Evolutionary conservation across 2,888 invertebrate species (phyloP).

Genomic region (Polydrusus pterygomalis): DNA sequence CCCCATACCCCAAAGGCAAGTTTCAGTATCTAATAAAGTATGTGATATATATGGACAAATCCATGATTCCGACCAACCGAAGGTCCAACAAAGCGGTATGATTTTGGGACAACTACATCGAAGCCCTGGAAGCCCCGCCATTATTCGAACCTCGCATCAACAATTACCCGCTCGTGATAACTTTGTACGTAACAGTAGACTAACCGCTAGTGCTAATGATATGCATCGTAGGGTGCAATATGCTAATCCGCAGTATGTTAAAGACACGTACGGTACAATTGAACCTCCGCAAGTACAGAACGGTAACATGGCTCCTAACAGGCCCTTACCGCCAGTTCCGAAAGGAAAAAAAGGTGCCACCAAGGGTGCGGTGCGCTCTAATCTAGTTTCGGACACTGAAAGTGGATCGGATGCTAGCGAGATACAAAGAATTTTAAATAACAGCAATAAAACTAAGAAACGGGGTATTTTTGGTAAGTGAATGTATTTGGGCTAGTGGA

Average conservation of each 20-base stretch:
- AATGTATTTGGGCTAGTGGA: constrained; percentile 54
- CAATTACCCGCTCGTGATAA: constrained; percentile 60
- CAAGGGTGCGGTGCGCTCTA: constrained; percentile 30
- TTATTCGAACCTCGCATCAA: constrained; percentile 55
- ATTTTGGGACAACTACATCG: constrained; percentile 68
- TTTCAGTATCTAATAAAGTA: constrained; percentile 68
- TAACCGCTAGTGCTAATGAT: constrained; percentile 71
- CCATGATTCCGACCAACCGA: constrained; percentile 64
- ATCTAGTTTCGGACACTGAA: constrained; percentile 76
- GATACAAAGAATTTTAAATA: constrained; percentile 78
- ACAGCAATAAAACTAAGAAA: constrained; percentile 69
- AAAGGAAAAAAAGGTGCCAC: constrained; percentile 24
- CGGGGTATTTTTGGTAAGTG: constrained; percentile 65
- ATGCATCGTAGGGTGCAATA: constrained; percentile 64
- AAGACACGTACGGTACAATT: constrained; percentile 50
- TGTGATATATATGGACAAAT: constrained; percentile 72
- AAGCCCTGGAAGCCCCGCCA: constrained; percentile 56
- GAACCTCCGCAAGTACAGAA: constrained; percentile 31
- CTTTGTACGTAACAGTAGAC: constrained; percentile 68
- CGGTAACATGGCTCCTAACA: constrained; percentile 55
- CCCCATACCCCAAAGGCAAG: constrained; percentile 56
- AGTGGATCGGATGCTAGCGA: constrained; percentile 84
- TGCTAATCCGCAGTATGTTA: constrained; percentile 46
- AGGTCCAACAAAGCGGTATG: constrained; percentile 62
- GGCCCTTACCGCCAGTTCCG: constrained; percentile 72